Base-by-base conservation (phyloP, 2,113 vertebrate species). In the Promerops cafer region DNA sequence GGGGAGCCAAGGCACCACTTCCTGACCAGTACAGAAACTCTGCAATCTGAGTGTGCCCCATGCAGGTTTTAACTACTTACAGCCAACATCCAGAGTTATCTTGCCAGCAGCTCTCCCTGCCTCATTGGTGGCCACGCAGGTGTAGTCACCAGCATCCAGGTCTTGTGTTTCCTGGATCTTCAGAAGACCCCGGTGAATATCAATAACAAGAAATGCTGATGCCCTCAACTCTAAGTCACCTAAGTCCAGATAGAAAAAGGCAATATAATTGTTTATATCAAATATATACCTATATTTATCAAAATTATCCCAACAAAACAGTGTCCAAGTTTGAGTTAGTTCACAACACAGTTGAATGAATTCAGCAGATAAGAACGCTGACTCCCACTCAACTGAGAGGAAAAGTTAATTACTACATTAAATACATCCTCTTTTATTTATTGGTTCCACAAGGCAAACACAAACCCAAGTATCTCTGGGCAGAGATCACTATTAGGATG, bases 11-110 rank as follows among this genome's bases (percentile, higher is more conserved):
- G 77, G 30, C 64, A 52, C n/a, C 37, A 23, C 64, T 31, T 30
- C 15, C 7, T 57, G 39, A 65, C 4, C 44, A 40, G 18, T 6
- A 70, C 2, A 23, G 44, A 53, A 83, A 60, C 31, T 79, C 10
- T 53, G 12, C 40, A 74, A 53, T 27, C 5, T 47, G 23, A 65
- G 13, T 11, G 52, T n/a, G 63, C n/a, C 53, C 54, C 42, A 5
- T 21, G 35, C 49, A 65, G 44, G 13, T 24, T 60, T 12, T 45
- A 65, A 83, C 15, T 87, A 89, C 98, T 98, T 98, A 99, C 99
- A 99, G 93, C 99, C 99, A 74, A 99, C 99, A 88, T 99, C 98
- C 61, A 99, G 98, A 33, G 98, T 98, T 90, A 99, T 98, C 95
- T 97, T 98, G 61, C 98, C 99, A 82, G 98, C 98, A 11, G 98